Evolutionary conservation across 2,113 vertebrate species (phyloP).

Genomic region (Mobula birostris): DNA sequence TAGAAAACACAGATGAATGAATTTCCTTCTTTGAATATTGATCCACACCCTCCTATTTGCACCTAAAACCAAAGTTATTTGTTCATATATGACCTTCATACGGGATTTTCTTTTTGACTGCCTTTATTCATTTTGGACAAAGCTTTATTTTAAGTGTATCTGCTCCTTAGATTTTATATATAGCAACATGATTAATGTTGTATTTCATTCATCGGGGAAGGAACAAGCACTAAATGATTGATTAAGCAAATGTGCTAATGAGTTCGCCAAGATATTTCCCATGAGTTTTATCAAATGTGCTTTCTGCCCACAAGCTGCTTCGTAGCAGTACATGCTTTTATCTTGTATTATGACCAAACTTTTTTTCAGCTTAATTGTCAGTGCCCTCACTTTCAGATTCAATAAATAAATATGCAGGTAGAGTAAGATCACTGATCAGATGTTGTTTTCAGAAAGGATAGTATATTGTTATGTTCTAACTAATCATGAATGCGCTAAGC

Average conservation of each 20-base stretch:
- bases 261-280: conserved; percentile 10
- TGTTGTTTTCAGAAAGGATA: not conserved
- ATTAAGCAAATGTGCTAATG: conserved; percentile 24
- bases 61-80: not conserved
- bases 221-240: conserved; percentile 18
- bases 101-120: not conserved
- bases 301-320: not conserved
- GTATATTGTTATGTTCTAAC: not conserved
- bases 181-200: not conserved
- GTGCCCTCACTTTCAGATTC: not conserved
- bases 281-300: conserved; percentile 19
- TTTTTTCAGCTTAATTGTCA: not conserved
- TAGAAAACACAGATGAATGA: not conserved
- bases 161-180: not conserved
- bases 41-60: not conserved
- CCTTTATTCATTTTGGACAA: not conserved
- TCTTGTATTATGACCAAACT: not conserved
- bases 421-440: not conserved
- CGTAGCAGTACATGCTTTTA: not conserved
- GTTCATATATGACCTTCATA: not conserved
- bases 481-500: not conserved
- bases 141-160: not conserved
- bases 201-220: conserved; percentile 26
- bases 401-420: not conserved
- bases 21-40: not conserved